Base-by-base conservation (phyloP, 1,140 invertebrate species). In the Ips nitidus region DNA sequence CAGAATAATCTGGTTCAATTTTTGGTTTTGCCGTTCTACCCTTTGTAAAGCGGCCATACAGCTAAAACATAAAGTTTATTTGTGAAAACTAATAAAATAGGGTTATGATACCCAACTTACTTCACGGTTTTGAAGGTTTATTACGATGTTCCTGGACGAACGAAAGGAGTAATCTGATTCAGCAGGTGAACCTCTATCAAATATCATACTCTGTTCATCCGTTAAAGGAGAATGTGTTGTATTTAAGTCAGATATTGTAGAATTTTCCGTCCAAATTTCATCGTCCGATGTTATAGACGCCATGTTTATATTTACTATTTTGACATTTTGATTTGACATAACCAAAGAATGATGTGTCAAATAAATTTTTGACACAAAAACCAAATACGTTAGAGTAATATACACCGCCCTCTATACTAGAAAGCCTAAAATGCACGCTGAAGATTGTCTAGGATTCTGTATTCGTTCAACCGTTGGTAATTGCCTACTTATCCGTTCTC, bases 101-200 rank as follows among this genome's bases (percentile, higher is more conserved):
- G 71, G 72, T 74, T 75, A 77, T 43, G 53, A 52, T 39, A n/a
- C 36, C 4, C 37, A 22, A 22, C 72, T 70, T 74, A 80, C 80
- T 76, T 81, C 75, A 74, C 80, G 74, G 71, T 79, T 79, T 40
- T 69, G 68, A 66, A 81, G 45, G 73, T 78, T 80, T 58, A 69
- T 71, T 36, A 76, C 71, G 68, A 80, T 68, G 75, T 79, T 80
- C 37, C 70, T 62, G 57, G 53, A 8, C 58, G 8, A 36, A 55
- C 5, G 6, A 37, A 37, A n/a, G 6, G 52, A 55, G 37, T 55
- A 36, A 6, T 55, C 52, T 55, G 37, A 55, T 8, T 55, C 37
- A 36, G 36, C n/a, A 36, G 52, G 8, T 2, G 52, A 55, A 50
- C 45, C 22, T 22, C 45, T 4, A 47, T 47, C 4, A 4, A 55